Conservation (phyloP, 2,113 vertebrate genomes). For the Gorsachius goisagi region DNA sequence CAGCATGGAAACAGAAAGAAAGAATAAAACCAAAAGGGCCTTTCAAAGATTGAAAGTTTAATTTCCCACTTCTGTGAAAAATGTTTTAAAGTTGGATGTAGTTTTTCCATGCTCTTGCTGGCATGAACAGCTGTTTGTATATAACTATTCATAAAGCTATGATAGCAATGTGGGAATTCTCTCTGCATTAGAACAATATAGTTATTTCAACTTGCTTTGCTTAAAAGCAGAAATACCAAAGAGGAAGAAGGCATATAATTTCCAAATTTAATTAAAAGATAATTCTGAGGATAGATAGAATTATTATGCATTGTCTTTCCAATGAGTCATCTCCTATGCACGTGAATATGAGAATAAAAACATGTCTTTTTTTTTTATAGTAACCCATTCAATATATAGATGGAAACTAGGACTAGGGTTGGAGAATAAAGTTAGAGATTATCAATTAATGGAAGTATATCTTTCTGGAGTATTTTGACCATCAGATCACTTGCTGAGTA, state of each 20-base stretch:
- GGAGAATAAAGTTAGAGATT: background rate
- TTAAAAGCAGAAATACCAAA: background rate
- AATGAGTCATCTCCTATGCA: background rate
- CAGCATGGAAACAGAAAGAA: background rate
- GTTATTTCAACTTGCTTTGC: background rate
- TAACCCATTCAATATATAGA: background rate
- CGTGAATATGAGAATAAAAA: background rate
- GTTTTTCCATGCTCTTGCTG: background rate
- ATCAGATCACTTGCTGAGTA: background rate
- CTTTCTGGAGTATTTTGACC: background rate
- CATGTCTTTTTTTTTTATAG: fast-evolving
- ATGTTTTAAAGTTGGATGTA: background rate
- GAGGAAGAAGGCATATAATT: background rate
- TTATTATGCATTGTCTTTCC: background rate
- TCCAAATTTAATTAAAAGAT: background rate
- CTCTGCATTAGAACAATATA: background rate
- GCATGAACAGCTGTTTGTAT: background rate
- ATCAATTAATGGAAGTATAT: background rate
- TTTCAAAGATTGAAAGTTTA: background rate
- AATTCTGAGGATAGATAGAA: background rate
- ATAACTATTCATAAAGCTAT: background rate
- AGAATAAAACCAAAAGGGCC: background rate
- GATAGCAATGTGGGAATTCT: background rate
- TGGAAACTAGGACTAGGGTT: background rate
- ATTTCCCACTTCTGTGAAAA: background rate